phyloP scores from a whole-genome alignment of 1,140 invertebrate species.

The Eurosta solidaginis region DNA sequence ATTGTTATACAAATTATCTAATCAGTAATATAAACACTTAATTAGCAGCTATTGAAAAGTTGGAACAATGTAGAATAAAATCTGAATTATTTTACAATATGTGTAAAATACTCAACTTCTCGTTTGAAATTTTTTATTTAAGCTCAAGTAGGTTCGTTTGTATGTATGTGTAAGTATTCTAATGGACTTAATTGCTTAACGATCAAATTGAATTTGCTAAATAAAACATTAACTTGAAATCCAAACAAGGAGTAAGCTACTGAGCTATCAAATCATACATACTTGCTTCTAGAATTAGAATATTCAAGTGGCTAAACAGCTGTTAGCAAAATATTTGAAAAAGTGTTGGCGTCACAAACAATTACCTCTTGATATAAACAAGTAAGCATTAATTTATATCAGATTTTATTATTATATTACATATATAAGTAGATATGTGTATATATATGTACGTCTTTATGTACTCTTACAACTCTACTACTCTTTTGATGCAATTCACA shows the following conservation, averaged over 20 bases:
- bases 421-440: too few species aligned
- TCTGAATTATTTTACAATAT: too few species aligned
- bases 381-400: not conserved
- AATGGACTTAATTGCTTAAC: not conserved
- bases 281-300: not conserved
- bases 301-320: slow-evolving; percentile 15
- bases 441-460: too few species aligned
- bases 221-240: not conserved
- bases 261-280: not conserved
- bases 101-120: too few species aligned
- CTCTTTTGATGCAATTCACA: not conserved
- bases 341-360: slow-evolving; percentile 22
- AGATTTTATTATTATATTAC: not conserved
- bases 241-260: not conserved
- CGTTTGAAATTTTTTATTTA: too few species aligned
- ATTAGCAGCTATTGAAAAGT: too few species aligned
- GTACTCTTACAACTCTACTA: not conserved
- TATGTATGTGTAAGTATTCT: not conserved
- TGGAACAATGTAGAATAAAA: too few species aligned
- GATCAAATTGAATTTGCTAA: not conserved
- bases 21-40: too few species aligned
- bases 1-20: too few species aligned
- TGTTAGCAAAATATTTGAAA: slow-evolving; percentile 15
- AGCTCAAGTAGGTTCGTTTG: too few species aligned
- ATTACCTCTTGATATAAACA: not conserved